Evolutionary conservation across 1,140 invertebrate genomes (phyloP).

Genomic region (Zaprionus inermis): DNA sequence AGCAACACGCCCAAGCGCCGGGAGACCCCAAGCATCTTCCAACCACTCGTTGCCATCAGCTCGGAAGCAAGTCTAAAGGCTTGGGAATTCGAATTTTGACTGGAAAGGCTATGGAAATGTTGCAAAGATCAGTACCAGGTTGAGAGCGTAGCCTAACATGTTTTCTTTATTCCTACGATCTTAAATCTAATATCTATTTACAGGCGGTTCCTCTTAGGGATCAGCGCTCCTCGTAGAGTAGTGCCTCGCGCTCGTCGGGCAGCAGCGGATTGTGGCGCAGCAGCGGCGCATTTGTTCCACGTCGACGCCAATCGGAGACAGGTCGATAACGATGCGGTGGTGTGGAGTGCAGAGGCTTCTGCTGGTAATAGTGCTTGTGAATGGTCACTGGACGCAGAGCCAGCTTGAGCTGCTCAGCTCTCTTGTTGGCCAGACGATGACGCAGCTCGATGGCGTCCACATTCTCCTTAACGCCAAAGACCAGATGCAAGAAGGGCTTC

Average conservation of each 20-base stretch:
- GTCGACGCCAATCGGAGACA: constrained; percentile 43
- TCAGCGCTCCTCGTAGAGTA: background rate
- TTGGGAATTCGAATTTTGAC: constrained; percentile 28
- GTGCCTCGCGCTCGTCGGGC: background rate
- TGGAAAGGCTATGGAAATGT: background rate
- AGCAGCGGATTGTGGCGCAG: constrained; percentile 19
- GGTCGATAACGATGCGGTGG: constrained; percentile 53
- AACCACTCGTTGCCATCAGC: no score
- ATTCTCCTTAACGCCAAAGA: constrained; percentile 72
- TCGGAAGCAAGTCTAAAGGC: background rate
- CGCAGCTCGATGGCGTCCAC: constrained; percentile 62
- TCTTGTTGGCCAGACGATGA: constrained; percentile 54
- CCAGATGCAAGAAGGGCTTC: constrained; percentile 69
- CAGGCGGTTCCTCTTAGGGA: background rate
- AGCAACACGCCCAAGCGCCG: constrained; percentile 4
- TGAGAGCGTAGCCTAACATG: background rate
- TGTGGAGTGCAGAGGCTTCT: constrained; percentile 55
- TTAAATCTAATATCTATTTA: background rate
- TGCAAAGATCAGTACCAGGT: background rate
- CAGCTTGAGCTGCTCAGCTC: constrained; percentile 60
- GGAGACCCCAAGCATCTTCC: constrained; percentile 24
- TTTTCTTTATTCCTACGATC: background rate
- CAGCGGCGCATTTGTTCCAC: background rate
- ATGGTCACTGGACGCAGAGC: constrained; percentile 70
- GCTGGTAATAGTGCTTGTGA: constrained; percentile 79